Conservation (phyloP, 2,888 invertebrate genomes). For the Aspidapion aeneum region DNA sequence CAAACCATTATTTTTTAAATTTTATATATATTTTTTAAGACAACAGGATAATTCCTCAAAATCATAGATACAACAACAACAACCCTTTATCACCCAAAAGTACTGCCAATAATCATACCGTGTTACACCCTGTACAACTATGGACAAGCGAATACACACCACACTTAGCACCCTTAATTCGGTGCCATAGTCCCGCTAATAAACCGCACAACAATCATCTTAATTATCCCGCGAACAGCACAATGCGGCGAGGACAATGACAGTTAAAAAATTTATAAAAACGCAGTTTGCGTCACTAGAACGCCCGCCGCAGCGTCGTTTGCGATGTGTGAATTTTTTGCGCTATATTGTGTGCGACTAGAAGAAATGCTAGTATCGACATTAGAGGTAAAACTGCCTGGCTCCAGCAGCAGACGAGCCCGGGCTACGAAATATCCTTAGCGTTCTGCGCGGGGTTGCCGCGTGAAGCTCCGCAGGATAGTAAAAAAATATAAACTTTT, state of each 20-base stretch:
- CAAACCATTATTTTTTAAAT: no score
- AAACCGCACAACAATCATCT: not conserved
- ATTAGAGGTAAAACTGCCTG: not conserved
- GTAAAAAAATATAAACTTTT: no score
- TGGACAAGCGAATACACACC: not conserved
- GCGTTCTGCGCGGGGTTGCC: not conserved
- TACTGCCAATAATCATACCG: no score
- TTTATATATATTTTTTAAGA: no score
- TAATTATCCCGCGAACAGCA: not conserved
- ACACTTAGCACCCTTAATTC: not conserved
- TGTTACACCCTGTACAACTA: no score
- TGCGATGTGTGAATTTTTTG: not conserved
- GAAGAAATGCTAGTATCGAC: not conserved
- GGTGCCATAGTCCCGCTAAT: no score
- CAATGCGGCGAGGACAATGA: not conserved
- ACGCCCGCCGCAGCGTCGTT: not conserved
- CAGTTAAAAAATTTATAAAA: not conserved
- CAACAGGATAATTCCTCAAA: no score
- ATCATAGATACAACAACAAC: no score
- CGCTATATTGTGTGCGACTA: not conserved
- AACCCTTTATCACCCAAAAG: no score
- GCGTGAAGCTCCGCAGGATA: no score
- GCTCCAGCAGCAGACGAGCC: constrained; percentile 26
- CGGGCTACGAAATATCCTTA: constrained; percentile 35
- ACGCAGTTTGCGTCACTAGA: not conserved